Base-by-base conservation (phyloP, 92 coral and sea anemone species). In the Actinernus sp. region DNA sequence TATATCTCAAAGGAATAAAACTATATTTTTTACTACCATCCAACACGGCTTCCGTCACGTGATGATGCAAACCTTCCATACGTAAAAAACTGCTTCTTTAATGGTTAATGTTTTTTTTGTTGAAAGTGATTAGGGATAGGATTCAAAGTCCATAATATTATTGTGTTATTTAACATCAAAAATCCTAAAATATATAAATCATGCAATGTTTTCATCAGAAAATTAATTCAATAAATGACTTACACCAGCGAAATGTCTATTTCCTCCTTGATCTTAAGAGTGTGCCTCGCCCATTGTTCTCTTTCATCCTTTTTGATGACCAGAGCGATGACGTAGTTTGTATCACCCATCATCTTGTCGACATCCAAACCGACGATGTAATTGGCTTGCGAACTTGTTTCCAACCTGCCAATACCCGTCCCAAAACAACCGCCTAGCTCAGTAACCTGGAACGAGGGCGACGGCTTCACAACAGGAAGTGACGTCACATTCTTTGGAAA, bases 401-500 rank as follows among this genome's bases (percentile, higher is more conserved):
- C 63, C 27, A 90, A 33, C 48, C 31, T 80, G 8, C 96, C 96
- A 1, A 90, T 46, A 1, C 96, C 96, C 14, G 48, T 80, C 9
- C 96, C 96, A 52, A 86, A 90, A 63, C 96, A 90, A 27, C 96
- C 96, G 11, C 92, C 92, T 9, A 9, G 39, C 40, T 65, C 62
- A 20, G 23, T 26, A 9, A 27, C 16, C 47, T 23, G 48, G 25
- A 61, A 31, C 20, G 32, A 49, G 31, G 73, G 22, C 11, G 39
- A 63, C 25, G 96, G 86, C 9, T 20, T 53, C 26, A 86, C 86
- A 3, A 53, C 71, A 9, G 89, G 86, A 26, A 90, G 88, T 31
- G 52, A 61, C 46, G 82, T 47, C 6, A 53, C 65, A 29, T 86
- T 47, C 22, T 78, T 52, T 0, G 85, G 87, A 31, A 93, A 93